Evolutionary conservation across 2,113 vertebrate genomes (phyloP).

Genomic region (Orcinus orca): DNA sequence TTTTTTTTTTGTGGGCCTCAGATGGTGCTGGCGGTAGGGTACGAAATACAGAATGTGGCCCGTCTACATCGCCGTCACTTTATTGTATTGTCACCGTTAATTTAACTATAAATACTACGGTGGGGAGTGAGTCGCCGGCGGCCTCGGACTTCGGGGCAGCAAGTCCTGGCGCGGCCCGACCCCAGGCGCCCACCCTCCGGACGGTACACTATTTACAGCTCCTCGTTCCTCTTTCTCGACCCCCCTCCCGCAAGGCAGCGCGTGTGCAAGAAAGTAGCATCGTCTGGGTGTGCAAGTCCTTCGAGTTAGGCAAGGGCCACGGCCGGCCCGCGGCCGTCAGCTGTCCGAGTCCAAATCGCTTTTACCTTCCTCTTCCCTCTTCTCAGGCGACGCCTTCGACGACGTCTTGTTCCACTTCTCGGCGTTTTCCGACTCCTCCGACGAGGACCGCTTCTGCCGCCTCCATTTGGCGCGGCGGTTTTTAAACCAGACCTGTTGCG

Average conservation of each 20-base stretch:
- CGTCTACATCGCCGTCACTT: slow-evolving; percentile 65
- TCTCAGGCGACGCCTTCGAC: slow-evolving; percentile 89
- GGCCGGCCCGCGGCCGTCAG: slow-evolving; percentile 85
- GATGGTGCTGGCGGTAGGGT: not conserved
- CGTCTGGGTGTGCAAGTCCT: slow-evolving; percentile 79
- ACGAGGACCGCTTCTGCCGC: slow-evolving; percentile 96
- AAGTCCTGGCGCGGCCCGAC: not conserved
- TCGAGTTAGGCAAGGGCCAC: slow-evolving; percentile 63
- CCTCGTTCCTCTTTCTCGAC: slow-evolving; percentile 25
- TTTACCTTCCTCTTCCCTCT: slow-evolving; percentile 90
- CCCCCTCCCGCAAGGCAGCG: slow-evolving; percentile 83
- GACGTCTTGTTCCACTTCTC: slow-evolving; percentile 94
- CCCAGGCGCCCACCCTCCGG: not conserved
- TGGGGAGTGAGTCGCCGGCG: not conserved
- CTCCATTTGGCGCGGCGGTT: slow-evolving; percentile 99
- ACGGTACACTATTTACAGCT: slow-evolving; percentile 89
- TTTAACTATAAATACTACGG: slow-evolving; percentile 79
- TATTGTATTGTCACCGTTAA: slow-evolving; percentile 77
- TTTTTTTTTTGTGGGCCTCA: not conserved
- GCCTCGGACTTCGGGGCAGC: not conserved
- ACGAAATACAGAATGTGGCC: slow-evolving; percentile 42
- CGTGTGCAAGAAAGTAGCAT: slow-evolving; percentile 87
- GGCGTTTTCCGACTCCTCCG: slow-evolving; percentile 95
- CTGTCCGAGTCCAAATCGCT: slow-evolving; percentile 97
- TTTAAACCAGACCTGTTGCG: slow-evolving; percentile 97